Percentiles rank a stretch among this genome's conserved stretches.
Evolutionary conservation across 2,888 invertebrate genomes (phyloP).

Genomic region (Apamea monoglypha): DNA sequence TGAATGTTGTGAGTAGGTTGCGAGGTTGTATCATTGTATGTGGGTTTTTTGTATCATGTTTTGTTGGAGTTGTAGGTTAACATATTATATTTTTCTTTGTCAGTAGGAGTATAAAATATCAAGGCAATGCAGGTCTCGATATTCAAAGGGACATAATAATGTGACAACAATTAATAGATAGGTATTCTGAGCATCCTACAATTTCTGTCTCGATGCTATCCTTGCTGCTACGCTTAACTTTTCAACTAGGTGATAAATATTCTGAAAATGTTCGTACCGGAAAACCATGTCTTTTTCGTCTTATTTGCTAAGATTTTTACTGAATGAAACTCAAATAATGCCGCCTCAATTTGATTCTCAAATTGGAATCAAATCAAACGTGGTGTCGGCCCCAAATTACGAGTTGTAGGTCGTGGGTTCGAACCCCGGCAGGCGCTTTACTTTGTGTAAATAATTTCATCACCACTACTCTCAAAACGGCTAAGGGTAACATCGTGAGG

Average conservation of each 20-base stretch:
- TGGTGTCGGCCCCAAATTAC: not conserved
- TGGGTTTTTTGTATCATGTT: constrained; percentile 27
- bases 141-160: not conserved
- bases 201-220: not conserved
- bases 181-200: not conserved
- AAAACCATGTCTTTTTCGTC: not conserved
- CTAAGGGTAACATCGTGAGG: not conserved
- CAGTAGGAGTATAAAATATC: not conserved
- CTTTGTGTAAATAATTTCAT: not conserved
- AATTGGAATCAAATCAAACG: not conserved
- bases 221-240: not conserved
- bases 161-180: not conserved
- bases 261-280: not conserved
- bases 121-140: not conserved
- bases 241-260: not conserved
- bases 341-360: not conserved
- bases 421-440: not conserved
- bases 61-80: constrained; percentile 14
- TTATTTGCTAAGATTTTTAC: not conserved
- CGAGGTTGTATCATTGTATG: constrained; percentile 20
- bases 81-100: not conserved
- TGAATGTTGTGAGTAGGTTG: constrained; percentile 30
- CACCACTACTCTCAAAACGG: not conserved
- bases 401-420: not conserved
- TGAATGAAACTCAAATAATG: not conserved